Evolutionary conservation across 2,797 vertebrate species (phyloP).

Genomic region (Bryconaethiops microstoma): DNA sequence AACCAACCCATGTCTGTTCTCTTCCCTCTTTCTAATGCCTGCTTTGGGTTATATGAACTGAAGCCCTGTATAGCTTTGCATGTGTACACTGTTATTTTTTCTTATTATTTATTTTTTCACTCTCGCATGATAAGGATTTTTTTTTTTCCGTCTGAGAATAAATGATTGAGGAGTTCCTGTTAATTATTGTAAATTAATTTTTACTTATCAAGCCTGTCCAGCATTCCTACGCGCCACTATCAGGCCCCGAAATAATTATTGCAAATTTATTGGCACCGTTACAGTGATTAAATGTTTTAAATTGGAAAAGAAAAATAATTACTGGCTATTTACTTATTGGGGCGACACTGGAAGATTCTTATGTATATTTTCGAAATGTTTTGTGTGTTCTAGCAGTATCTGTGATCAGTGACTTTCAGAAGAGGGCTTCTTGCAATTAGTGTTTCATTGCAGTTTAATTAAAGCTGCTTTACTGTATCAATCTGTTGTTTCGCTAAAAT

Average conservation of each 20-base stretch:
- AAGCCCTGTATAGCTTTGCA: not conserved
- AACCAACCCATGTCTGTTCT: not conserved
- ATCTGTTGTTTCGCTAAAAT: not conserved
- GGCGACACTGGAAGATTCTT: constrained; percentile 2
- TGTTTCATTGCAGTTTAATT: constrained; percentile 21
- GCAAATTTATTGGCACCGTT: constrained; percentile 54
- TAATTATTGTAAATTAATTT: constrained; percentile 65
- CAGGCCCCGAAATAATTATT: constrained; percentile 42
- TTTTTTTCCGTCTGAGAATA: constrained; percentile 42
- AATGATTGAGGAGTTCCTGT: constrained; percentile 49
- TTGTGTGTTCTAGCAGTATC: constrained; percentile 17
- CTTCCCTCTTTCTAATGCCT: constrained; percentile 13
- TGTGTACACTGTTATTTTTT: not conserved
- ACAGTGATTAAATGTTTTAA: constrained; percentile 57
- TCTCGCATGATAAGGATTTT: constrained; percentile 23
- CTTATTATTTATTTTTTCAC: not conserved
- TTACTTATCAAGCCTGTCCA: constrained; percentile 64
- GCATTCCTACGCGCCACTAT: constrained; percentile 49
- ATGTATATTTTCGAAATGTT: constrained; percentile 35
- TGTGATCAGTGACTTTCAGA: constrained; percentile 40
- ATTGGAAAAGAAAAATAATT: constrained; percentile 48
- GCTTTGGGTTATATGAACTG: not conserved
- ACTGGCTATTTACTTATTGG: constrained; percentile 42
- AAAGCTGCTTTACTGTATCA: not conserved
- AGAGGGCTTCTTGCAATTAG: not conserved